Base-by-base conservation (phyloP, 1,140 invertebrate genomes). In the Camponotus pennsylvanicus region DNA sequence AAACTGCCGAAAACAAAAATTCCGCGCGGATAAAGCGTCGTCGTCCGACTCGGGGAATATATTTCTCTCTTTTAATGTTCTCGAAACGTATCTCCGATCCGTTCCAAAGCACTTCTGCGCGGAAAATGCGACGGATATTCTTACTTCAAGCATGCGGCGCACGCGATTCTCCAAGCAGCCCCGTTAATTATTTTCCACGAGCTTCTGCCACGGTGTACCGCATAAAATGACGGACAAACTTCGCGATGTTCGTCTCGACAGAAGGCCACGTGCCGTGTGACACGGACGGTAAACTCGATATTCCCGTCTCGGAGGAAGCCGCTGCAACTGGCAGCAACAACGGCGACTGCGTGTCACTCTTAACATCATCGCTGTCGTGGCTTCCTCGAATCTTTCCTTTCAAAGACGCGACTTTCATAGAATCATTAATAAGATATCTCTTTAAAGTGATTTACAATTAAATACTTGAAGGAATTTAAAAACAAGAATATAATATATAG, bases 131-230 rank as follows among this genome's bases (percentile, higher is more conserved):
- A 21, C 45, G 66, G 55, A 61, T 67, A 86, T 86, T 86, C 76
- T 86, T 67, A 86, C 37, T 27, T 64, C 61, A 64, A 82, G 40
- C 55, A 66, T 59, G 55, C 75, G 71, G 66, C 27, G 32, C 63
- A 27, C 82, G 82, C 73, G 59, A 78, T 67, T 67, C 82, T 78
- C 34, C 82, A 32, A 32, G 34, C 32, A 63, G 75, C 45, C 34
- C 18, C 76, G 88, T 55, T 86, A 89, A 89, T 89, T 88, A 89
- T 86, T 88, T 88, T 86, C 75, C 63, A 37, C 40, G 61, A 21
- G 49, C 55, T 52, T 15, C n/a, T 34, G 69, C 27, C 27, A 27
- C 27, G 27, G 27, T 21, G 67, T 55, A 55, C 13, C 37, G 40
- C 52, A 42, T 67, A 61, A 85, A 88, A 85, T 78, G 64, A 85